Base-by-base conservation (phyloP, 1,140 invertebrate species). In the Araneus ventricosus region DNA sequence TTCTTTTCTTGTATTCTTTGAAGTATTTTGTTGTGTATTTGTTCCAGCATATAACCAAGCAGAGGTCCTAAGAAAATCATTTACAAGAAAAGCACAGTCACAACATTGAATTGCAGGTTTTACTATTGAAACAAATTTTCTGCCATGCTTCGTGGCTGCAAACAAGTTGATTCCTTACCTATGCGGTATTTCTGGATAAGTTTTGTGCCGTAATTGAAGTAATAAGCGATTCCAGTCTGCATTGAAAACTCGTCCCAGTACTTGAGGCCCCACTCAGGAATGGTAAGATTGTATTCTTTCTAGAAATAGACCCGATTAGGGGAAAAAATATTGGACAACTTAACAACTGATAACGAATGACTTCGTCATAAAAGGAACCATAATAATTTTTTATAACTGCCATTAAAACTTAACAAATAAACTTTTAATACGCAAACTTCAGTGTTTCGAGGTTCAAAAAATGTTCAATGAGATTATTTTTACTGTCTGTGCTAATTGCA, bases 221-320 rank as follows among this genome's bases (percentile, higher is more conserved):
- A 90, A 27, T 90, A 90, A n/a, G 67, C 34, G 6, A 90, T 41
- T 5, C 39, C 89, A 22, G 89, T 52, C 52, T 90, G 89, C n/a
- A 37, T 37, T n/a, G 34, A 14, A 8, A 90, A 70, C 30, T 90
- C 75, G 22, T 59, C 57, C 89, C 89, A 90, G 34, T 90, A 90
- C 5, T 37, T 57, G 1, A n/a, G n/a, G 3, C 39, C 75, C 89
- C 89, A 90, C 4, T 90, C 89, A 2, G 89, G 89, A 20, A 90
- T 63, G 1, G 89, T 82, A 0, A 82, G 59, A 24, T 90, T 90
- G 57, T 90, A 90, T 24, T 90, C 67, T 82, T 57, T 80, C 89
- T 90, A 90, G 1, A 4, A 82, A 61, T 17, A 63, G 5, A 37
- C 17, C 5, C 17, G 22, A 37, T 80, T 24, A 41, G 6, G 7